Conservation (phyloP, 1,140 invertebrate species). For the Micrasema longulum region DNA sequence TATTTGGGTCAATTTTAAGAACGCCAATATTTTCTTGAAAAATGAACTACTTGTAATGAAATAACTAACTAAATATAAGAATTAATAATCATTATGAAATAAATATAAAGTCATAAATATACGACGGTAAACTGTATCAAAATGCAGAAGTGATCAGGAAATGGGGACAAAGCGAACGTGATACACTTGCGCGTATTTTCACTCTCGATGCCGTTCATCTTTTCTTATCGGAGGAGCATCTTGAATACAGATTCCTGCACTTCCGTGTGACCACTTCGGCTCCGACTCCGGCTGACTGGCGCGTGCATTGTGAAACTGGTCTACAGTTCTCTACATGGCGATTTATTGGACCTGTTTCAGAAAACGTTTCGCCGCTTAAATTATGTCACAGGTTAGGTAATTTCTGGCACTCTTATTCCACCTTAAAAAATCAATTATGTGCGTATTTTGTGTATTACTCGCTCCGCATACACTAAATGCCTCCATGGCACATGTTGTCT, state of each 20-base stretch:
- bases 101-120: too few species aligned
- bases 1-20: too few species aligned
- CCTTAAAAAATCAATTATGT: too few species aligned
- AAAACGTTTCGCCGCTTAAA: not conserved
- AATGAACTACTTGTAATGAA: too few species aligned
- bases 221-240: constrained; percentile 8
- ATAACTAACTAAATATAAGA: too few species aligned
- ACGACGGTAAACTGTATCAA: constrained; percentile 4
- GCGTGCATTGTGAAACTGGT: constrained; percentile 13
- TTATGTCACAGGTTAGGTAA: constrained; percentile 14
- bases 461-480: too few species aligned
- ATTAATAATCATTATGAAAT: too few species aligned
- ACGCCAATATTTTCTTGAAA: too few species aligned
- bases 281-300: not conserved
- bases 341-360: not conserved
- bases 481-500: too few species aligned
- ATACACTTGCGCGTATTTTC: constrained; percentile 15
- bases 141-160: constrained; percentile 15
- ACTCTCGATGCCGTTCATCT: constrained; percentile 32
- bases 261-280: not conserved
- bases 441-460: too few species aligned
- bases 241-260: not conserved
- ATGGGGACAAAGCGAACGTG: constrained; percentile 25
- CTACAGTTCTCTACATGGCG: not conserved
- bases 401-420: not conserved